These are phyloP conservation scores for Empidonax traillii DNA, from an alignment of 2,113 vertebrate genomes.

Conservation along the genomic window DNA sequence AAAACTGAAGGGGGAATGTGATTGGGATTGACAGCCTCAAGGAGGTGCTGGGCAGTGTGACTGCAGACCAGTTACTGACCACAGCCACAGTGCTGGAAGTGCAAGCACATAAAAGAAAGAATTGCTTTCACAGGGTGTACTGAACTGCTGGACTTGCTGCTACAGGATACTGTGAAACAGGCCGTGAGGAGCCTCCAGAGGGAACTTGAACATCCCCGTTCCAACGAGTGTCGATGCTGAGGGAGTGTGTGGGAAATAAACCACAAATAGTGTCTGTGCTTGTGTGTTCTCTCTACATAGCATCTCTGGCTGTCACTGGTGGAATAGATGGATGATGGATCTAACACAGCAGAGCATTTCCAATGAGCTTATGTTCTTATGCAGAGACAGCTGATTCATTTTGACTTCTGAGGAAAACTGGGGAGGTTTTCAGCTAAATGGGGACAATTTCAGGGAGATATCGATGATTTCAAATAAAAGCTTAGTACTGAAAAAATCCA, in stretches of 20 bases:
- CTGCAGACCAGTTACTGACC: background rate
- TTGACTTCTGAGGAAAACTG: background rate
- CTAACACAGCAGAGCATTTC: conserved; percentile 5
- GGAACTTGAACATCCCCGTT: background rate
- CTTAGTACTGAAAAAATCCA: background rate
- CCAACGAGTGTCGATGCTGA: background rate
- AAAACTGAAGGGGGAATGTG: background rate
- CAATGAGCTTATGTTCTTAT: background rate
- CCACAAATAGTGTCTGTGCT: background rate
- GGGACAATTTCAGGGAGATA: background rate
- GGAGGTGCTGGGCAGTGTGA: background rate
- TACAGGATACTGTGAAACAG: background rate
- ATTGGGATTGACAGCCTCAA: background rate
- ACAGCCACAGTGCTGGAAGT: background rate
- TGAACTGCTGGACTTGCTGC: background rate
- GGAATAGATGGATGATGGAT: background rate
- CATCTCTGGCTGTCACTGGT: background rate
- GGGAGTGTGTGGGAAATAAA: background rate
- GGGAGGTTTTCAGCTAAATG: background rate
- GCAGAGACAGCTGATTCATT: background rate
- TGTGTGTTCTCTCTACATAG: background rate
- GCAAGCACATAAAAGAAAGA: background rate
- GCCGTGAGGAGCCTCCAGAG: background rate
- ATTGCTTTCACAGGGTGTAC: background rate
- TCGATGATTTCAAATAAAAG: background rate